Base-by-base conservation (phyloP, 2,113 vertebrate genomes). In the Corydoras maculifer region DNA sequence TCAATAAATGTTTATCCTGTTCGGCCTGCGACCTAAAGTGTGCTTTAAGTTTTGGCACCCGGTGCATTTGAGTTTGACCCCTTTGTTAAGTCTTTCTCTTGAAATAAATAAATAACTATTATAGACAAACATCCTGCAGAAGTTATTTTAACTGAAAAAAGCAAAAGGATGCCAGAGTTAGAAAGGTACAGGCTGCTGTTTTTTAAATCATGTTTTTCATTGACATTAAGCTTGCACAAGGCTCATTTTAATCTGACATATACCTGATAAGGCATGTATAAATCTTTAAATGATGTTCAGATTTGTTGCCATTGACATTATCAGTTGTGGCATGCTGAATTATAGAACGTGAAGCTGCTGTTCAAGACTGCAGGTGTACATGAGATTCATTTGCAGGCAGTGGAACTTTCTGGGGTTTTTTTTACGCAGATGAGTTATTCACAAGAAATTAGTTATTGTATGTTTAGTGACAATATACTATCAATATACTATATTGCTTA, bases 21-120 rank as follows among this genome's bases (percentile, higher is more conserved):
- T 25, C 18, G 18, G 18, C 18, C 18, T 25, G 18, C 18, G 18
- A 25, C 18, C 18, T 25, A 25, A 25, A 25, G 18, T 25, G 18
- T 25, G 18, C 18, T 25, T 25, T 25, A 25, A 25, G 18, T 25
- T 25, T 25, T 25, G 18, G 18, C 18, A 25, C 18, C 18, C 2
- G 18, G 18, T 25, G 18, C 18, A 25, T 25, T 25, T 25, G 18
- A 25, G 18, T 25, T 25, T 25, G 18, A 25, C 18, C 18, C 18
- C 18, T 25, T 1, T 9, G 11, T 11, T 11, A 35, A 75, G 60
- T 67, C 63, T 14, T 70, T 82, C 77, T 75, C 66, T 72, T 73
- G 0, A 81, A 84, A 85, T 88, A 84, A 82, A 82, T 80, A 80
- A 84, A 83, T 80, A 80, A 84, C 83, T 81, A 76, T 62, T 61